Evolutionary conservation across 2,113 vertebrate species (phyloP).

Genomic region (Lamprotornis superbus): DNA sequence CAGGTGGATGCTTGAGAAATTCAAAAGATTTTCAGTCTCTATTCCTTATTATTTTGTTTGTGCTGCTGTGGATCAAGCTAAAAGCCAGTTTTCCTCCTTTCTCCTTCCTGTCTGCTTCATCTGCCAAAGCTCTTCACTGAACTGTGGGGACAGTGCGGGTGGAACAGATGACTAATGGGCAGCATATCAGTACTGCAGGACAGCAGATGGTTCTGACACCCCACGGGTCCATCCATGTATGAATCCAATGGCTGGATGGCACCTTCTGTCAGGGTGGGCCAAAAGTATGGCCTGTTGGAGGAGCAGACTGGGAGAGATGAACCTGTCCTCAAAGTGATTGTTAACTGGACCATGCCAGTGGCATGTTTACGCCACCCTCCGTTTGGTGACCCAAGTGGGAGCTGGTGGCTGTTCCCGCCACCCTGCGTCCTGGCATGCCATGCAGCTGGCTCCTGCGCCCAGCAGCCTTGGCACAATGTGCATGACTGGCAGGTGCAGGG

Average conservation of each 20-base stretch:
- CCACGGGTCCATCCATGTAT: background rate
- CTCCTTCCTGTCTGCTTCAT: slow-evolving; percentile 8
- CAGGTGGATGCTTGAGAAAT: background rate
- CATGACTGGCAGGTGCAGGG: slow-evolving; percentile 45
- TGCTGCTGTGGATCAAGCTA: background rate
- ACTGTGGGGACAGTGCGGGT: background rate
- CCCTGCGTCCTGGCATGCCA: slow-evolving; percentile 39
- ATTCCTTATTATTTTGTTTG: background rate
- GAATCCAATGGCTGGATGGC: slow-evolving; percentile 5
- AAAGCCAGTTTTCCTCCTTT: background rate
- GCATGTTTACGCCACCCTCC: background rate
- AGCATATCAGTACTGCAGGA: background rate
- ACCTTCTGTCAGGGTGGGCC: background rate
- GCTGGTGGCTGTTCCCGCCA: background rate
- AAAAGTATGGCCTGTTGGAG: background rate
- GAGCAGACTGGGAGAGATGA: background rate
- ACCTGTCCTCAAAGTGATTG: background rate
- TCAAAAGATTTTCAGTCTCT: background rate
- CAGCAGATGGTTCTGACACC: slow-evolving; percentile 49
- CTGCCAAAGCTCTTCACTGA: slow-evolving; percentile 20
- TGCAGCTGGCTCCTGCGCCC: slow-evolving; percentile 4
- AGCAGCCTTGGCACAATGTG: slow-evolving; percentile 28
- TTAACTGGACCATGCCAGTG: background rate
- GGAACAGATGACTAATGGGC: slow-evolving; percentile 38
- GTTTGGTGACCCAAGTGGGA: background rate